Conservation (phyloP, 2,797 vertebrate genomes). For the Sebastes taczanowskii region DNA sequence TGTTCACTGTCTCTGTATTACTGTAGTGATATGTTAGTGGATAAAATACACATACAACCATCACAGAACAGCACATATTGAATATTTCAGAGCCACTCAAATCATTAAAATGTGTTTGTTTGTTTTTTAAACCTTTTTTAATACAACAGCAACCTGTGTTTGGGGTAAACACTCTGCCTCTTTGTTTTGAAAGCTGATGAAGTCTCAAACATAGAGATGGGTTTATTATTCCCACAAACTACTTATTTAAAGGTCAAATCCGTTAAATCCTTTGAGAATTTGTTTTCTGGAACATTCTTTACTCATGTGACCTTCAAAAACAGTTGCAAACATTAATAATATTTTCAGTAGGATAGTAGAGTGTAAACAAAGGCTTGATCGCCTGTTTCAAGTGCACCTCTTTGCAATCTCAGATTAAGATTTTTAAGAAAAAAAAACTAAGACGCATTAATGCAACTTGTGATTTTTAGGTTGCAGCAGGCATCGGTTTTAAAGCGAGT, state of each 20-base stretch:
- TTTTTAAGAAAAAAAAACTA: not conserved
- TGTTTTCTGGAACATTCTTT: not conserved
- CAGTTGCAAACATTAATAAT: not conserved
- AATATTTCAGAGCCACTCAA: not conserved
- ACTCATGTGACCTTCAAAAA: not conserved
- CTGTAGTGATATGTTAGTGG: not conserved
- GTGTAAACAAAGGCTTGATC: not conserved
- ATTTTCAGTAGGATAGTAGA: not conserved
- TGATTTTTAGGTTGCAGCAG: too few relatives aligned
- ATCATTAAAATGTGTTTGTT: not conserved
- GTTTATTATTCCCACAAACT: not conserved
- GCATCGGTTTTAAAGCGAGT: too few relatives aligned
- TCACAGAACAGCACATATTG: too few relatives aligned
- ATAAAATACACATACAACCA: too few relatives aligned
- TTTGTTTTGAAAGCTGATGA: not conserved
- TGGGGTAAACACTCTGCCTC: not conserved
- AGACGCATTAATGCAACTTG: too few relatives aligned
- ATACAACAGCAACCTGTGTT: not conserved
- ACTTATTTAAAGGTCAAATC: not conserved
- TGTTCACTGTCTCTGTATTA: too few relatives aligned
- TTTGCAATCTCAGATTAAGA: not conserved
- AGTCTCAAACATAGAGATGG: not conserved
- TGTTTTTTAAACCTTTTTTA: not conserved
- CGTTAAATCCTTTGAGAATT: not conserved
- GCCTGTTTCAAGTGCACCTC: not conserved